Base-by-base conservation (phyloP, 2,113 vertebrate genomes). In the Progne subis region DNA sequence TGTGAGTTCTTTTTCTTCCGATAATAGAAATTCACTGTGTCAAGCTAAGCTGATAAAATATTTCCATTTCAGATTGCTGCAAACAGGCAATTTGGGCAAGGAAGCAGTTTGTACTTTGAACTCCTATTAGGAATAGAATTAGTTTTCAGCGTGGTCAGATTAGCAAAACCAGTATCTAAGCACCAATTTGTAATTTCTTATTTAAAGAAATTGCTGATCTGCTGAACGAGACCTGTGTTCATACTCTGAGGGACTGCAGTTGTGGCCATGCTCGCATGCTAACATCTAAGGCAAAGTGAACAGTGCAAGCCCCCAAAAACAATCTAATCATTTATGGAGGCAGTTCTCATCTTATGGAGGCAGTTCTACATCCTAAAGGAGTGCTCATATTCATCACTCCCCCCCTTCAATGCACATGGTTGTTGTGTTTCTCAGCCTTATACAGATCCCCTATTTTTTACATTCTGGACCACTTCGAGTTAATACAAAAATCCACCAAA, bases 41-140 rank as follows among this genome's bases (percentile, higher is more conserved):
- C 81, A 72, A 78, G 67, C 72, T 69, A 69, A 93, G 75, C 75
- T 92, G 76, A 82, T 93, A 79, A 88, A 95, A 83, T 60, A 39
- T 65, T 89, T 86, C 67, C 28, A 50, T 90, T 94, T 91, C 71
- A 80, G 31, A 71, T 84, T 79, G 65, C 90, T 96, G 65, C 90
- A 68, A 86, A 77, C 25, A 86, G 86, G 43, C 60, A 85, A n/a
- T 95, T 92, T 88, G 77, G 61, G 31, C 44, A 60, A 82, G 56
- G 43, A 86, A 86, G 52, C 61, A 37, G 52, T 80, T 70, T 17
- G 4, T 37, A 65, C 80, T 86, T 94, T 37, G 43, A 87, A 63
- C 61, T 82, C 63, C 34, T 77, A 12, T 87, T 90, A 82, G 80
- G 57, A 86, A 41, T 5, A 82, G 71, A 91, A 84, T 72, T 75